These are phyloP conservation scores for Onchidella celtica DNA, from an alignment of 2,888 invertebrate genomes.

Conservation along the genomic window DNA sequence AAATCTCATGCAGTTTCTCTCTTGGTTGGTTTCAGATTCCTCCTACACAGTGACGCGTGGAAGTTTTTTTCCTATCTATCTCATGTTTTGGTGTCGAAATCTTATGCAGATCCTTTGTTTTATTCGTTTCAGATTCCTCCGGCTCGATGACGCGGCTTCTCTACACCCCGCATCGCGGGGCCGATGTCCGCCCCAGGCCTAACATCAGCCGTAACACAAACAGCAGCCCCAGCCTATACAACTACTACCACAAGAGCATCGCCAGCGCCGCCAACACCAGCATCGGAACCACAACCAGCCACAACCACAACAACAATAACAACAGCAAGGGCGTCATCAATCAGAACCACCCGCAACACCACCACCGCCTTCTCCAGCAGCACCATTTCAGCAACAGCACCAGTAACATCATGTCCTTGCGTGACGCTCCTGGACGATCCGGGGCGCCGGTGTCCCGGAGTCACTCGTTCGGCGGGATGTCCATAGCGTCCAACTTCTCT, in stretches of 20 bases:
- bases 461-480: conserved; percentile 71
- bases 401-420: conserved; percentile 54
- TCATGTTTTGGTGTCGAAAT: too few relatives aligned
- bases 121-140: conserved; percentile 51
- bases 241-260: conserved; percentile 3
- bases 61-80: too few relatives aligned
- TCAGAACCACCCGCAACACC: conserved; percentile 32
- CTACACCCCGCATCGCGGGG: conserved; percentile 26
- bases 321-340: conserved; percentile 14
- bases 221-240: conserved; percentile 17
- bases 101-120: too few relatives aligned
- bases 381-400: conserved; percentile 23
- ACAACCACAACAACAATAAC: conserved; percentile 18
- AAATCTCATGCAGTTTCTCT: too few relatives aligned
- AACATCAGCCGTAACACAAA: conserved; percentile 10
- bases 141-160: conserved; percentile 57
- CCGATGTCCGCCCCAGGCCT: conserved; percentile 12
- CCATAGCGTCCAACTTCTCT: conserved; percentile 55
- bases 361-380: conserved; percentile 21
- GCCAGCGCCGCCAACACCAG: background rate
- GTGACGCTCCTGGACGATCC: conserved; percentile 51
- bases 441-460: conserved; percentile 65
- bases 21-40: too few relatives aligned
- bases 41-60: too few relatives aligned
- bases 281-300: background rate